Evolutionary conservation across 2,888 invertebrate genomes (phyloP), one percentile per base, ranked within the genome.

Genomic region (Ephialtes manifestator): DNA sequence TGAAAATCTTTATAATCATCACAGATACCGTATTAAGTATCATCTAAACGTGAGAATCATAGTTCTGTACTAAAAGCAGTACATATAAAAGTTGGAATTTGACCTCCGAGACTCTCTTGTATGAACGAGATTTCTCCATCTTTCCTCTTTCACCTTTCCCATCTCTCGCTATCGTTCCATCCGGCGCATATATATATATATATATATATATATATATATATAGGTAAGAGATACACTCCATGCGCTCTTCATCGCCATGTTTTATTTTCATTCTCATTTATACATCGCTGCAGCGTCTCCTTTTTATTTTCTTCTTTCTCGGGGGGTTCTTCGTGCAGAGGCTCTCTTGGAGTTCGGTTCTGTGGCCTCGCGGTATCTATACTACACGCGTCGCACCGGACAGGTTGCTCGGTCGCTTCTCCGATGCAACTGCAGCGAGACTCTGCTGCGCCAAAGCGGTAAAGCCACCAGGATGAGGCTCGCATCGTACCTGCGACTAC

Each of bases 401-500:
- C 88, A 87, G 88, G 87, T 87, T 87, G 79, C 48, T 60, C 74
- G 74, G 71, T 83, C 71, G 81, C 83, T 77, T 46, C 71, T 58
- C 71, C 63, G 58, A 67, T 82, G 82, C 77, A 67, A 77, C 82
- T 72, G 65, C 77, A 55, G 28, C 51, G 67, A 28, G 55, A 68
- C 46, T 20, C 53, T 48, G 67, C 65, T 68, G 81, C 81, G 70
- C 81, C 80, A 63, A 83, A 70, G 15, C 81, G 51, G 46, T 31
- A n/a, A 51, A 58, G 67, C 72, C 68, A 55, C 46, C 68, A 51
- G 31, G 70, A 63, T n/a, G 70, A 63, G 39, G 60, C 65, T 78
- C 48, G 28, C 60, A 58, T 18, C 28, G 67, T 63, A 85, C 68
- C 72, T 46, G 65, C 65, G 63, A 51, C 74, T 53, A 70, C 71